Base-by-base conservation (phyloP, 2,113 vertebrate species). In the Psittacula cyanocephala region DNA sequence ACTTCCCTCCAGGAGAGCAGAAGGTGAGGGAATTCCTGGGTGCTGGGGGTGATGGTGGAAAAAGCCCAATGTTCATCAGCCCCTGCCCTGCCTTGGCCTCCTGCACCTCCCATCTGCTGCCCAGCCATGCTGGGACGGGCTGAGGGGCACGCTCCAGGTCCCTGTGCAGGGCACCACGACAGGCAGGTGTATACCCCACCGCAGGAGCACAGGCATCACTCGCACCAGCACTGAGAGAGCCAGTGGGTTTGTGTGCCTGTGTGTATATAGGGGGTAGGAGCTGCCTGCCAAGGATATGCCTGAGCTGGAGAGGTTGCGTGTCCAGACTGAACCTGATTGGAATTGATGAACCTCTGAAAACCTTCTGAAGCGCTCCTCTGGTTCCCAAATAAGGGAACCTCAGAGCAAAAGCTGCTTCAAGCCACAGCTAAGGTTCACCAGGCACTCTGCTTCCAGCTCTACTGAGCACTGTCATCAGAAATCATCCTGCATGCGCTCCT, bases 301-400 rank as follows among this genome's bases (percentile, higher is more conserved):
- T 60, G 91, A 91, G 64, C 91, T 59, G 84, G 74, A 87, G 91
- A 46, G 81, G 63, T 60, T 0, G 4, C 2, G 9, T 22, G 93
- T 78, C 95, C 95, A 94, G 84, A 81, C 87, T 3, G 12, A 86
- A 95, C 95, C 91, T 96, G 93, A 95, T 18, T 3, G 0, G 95
- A 96, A 94, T 81, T 95, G 89, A 91, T 89, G 93, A 96, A 60
- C 13, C 74, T 39, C 81, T 71, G 88, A 8, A 91, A 91, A 59
- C 13, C 55, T 78, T 37, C 69, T 7, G 35, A 39, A 71, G 57
- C 52, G 11, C 89, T 70, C 86, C 74, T 65, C 87, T 50, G 57
- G 3, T 33, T 84, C 91, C 85, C 55, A 79, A 91, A 53, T 43
- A 85, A 63, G 67, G 57, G 70, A 79, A 35, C 35, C 78, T 88